Conservation (phyloP, 1,140 invertebrate species). For the Reticulitermes speratus region DNA sequence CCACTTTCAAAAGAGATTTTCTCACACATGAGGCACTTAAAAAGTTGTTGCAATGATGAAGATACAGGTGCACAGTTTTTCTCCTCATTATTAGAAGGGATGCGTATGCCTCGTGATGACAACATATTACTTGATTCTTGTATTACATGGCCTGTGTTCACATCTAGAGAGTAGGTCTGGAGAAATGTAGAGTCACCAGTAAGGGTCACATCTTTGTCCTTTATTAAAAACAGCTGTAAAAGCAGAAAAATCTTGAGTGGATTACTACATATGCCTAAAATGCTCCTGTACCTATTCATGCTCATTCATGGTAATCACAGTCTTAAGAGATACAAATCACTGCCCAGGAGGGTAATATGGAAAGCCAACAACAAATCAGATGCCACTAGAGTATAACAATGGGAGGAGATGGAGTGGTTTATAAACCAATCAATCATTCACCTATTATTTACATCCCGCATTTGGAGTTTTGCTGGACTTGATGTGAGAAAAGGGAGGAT, state of each 20-base stretch:
- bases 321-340: background rate
- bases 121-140: background rate
- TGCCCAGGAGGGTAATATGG: too few relatives aligned
- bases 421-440: background rate
- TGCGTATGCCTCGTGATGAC: background rate
- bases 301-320: background rate
- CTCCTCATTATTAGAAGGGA: background rate
- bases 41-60: background rate
- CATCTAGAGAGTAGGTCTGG: background rate
- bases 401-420: background rate
- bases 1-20: background rate
- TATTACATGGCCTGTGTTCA: background rate
- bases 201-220: background rate
- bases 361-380: too few relatives aligned
- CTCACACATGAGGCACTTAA: background rate
- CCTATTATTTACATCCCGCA: too few relatives aligned
- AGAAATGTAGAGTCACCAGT: background rate
- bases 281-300: background rate
- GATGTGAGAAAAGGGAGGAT: too few relatives aligned
- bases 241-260: background rate
- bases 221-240: slow-evolving; percentile 17
- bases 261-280: background rate
- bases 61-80: background rate
- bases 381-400: too few relatives aligned
- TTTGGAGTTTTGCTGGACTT: too few relatives aligned